Conservation (phyloP, 2,888 invertebrate genomes). For the Agonopterix subpropinquella region DNA sequence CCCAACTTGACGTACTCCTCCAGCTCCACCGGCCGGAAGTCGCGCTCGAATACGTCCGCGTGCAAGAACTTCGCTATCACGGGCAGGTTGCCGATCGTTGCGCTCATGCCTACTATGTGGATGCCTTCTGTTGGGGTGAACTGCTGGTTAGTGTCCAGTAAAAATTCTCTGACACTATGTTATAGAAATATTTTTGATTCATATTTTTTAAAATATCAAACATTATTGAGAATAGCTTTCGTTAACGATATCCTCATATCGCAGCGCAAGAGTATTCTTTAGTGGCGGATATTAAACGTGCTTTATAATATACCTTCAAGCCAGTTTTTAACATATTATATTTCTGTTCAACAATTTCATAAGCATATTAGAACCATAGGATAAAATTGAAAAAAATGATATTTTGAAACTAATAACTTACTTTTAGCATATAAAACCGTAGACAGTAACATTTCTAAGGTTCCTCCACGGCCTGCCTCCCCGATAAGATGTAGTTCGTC, state of each 20-base stretch:
- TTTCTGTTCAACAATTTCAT: too few relatives aligned
- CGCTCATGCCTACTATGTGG: constrained; percentile 97
- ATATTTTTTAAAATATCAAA: too few relatives aligned
- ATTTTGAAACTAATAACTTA: constrained; percentile 43
- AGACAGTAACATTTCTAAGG: constrained; percentile 87
- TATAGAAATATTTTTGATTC: background rate
- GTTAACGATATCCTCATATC: too few relatives aligned
- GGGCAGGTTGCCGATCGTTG: constrained; percentile 93
- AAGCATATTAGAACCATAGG: too few relatives aligned
- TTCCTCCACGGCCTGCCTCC: constrained; percentile 89
- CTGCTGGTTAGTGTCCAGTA: background rate
- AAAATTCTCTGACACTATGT: background rate
- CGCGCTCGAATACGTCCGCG: constrained; percentile 86
- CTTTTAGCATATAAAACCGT: constrained; percentile 84
- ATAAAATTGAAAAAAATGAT: too few relatives aligned
- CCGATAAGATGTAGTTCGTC: constrained; percentile 97
- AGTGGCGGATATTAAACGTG: too few relatives aligned
- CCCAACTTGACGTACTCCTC: constrained; percentile 89
- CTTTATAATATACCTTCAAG: too few relatives aligned
- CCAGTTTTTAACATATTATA: too few relatives aligned
- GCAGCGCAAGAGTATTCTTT: too few relatives aligned
- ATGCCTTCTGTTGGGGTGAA: constrained; percentile 55
- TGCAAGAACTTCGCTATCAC: constrained; percentile 88
- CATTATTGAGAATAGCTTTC: too few relatives aligned
- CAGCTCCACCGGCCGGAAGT: constrained; percentile 93